Evolutionary conservation across 1,140 invertebrate genomes (phyloP).

Genomic region (Ips typographus): DNA sequence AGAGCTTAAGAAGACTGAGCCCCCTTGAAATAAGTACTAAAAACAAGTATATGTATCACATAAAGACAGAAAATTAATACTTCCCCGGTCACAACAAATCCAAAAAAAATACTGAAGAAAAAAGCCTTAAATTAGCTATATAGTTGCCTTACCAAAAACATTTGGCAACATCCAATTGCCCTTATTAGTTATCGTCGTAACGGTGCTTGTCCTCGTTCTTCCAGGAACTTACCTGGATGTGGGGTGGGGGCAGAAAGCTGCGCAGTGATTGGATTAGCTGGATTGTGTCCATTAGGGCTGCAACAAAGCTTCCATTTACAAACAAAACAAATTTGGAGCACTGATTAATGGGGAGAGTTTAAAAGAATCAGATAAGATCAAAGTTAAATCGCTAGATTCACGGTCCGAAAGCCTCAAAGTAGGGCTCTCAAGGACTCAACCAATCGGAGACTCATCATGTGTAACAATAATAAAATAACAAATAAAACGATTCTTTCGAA

Average conservation of each 20-base stretch:
- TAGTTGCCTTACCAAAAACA: too few species aligned
- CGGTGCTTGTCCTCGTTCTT: constrained; percentile 81
- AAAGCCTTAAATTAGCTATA: too few species aligned
- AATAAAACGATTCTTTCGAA: constrained; percentile 43
- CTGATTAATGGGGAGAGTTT: not conserved
- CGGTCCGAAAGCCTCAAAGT: constrained; percentile 41
- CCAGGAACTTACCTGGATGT: constrained; percentile 84
- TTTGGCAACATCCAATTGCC: too few species aligned
- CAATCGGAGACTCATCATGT: constrained; percentile 45
- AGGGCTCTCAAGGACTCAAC: constrained; percentile 47
- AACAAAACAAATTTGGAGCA: not conserved
- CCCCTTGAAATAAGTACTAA: too few species aligned
- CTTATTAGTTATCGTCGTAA: constrained; percentile 52
- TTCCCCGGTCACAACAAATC: too few species aligned
- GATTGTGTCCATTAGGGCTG: constrained; percentile 81
- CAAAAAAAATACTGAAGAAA: too few species aligned
- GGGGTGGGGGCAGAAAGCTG: constrained; percentile 79
- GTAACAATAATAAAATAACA: not conserved
- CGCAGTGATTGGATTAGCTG: constrained; percentile 80
- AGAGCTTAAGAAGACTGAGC: too few species aligned
- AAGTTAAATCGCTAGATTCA: constrained; percentile 44
- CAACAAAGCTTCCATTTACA: constrained; percentile 29
- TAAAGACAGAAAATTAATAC: too few species aligned
- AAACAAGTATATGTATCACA: too few species aligned
- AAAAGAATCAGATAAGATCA: constrained; percentile 48